Percentiles rank a stretch among this genome's conserved stretches.
phyloP scores from a whole-genome alignment of 2,797 vertebrate genomes.

The Pachyuromys duprasi region DNA sequence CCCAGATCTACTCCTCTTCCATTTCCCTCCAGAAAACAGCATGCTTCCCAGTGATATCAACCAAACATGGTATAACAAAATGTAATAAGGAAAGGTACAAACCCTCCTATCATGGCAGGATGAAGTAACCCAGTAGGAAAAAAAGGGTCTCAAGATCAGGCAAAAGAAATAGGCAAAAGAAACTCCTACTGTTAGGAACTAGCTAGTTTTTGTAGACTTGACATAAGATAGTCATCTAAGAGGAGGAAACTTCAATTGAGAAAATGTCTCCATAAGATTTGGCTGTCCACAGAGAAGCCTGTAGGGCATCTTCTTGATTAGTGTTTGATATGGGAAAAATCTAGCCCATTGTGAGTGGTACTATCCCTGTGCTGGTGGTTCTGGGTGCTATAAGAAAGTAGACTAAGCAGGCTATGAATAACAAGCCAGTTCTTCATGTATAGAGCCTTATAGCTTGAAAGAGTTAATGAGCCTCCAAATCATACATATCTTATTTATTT shows the following conservation, averaged over 20 bases:
- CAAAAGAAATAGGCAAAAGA: neutral
- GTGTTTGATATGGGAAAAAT: neutral
- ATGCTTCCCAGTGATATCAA: neutral
- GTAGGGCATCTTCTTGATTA: neutral
- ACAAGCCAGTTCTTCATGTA: neutral
- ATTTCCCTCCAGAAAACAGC: neutral
- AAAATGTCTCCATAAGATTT: neutral
- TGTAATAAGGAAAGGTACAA: neutral
- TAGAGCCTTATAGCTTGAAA: neutral
- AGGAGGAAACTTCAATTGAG: neutral
- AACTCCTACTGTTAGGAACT: neutral
- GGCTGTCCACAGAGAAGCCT: neutral
- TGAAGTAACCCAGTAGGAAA: neutral
- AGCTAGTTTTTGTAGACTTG: neutral
- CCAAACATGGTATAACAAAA: neutral
- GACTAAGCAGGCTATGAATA: neutral
- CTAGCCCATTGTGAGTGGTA: neutral
- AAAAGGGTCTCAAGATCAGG: neutral
- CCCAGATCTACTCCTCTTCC: neutral
- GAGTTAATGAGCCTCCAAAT: slow-evolving; percentile 43
- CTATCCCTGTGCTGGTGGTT: neutral
- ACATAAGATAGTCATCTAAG: neutral
- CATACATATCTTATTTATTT: slow-evolving; percentile 60
- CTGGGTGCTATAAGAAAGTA: neutral
- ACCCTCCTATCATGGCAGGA: neutral